Base-by-base conservation (phyloP, 2,888 invertebrate species). In the Lepidochitona cinerea region DNA sequence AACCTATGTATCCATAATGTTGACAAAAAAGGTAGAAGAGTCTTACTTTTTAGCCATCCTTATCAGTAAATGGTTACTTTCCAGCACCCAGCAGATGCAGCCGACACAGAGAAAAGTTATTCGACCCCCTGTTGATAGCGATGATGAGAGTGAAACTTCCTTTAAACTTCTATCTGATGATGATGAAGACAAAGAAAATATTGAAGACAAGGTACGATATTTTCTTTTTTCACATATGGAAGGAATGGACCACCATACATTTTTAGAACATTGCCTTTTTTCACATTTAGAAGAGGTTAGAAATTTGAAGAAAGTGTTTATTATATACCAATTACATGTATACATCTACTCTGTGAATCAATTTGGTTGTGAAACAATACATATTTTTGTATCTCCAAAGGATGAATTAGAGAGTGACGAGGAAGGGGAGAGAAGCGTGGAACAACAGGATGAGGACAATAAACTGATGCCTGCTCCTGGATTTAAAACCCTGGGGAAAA, bases 391-490 rank as follows among this genome's bases (percentile, higher is more conserved):
- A 49, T 81, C 77, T 18, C 68, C 83, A 14, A 74, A 87, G 88
- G 73, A 74, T 37, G 73, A 78, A 35, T 79, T 76, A 92, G 89
- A 86, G 73, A 80, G 78, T 23, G 85, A 85, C 23, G 84, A 78
- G 53, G 81, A 79, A 14, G 74, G 79, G 65, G 79, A 82, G 23
- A 59, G 72, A 35, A 49, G 64, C 54, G 66, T 49, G 73, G 68
- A 53, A 37, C 68, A 59, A 0, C 77, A 76, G 49, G 70, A 78
- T 14, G 79, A 77, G 29, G 73, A 76, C 23, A 76, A 77, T 49
- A 7, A 18, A n/a, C 49, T 49, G 7, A 59, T 29, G 49, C 49
- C 49, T n/a, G 49, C 49, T 49, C 49, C 33, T 29, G 29, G 29
- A 29, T 59, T 59, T 29, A 1, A 26, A 5, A 49, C 49, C 3